phyloP scores from a whole-genome alignment of 1,140 invertebrate species.

The Ceratosolen solmsi region DNA sequence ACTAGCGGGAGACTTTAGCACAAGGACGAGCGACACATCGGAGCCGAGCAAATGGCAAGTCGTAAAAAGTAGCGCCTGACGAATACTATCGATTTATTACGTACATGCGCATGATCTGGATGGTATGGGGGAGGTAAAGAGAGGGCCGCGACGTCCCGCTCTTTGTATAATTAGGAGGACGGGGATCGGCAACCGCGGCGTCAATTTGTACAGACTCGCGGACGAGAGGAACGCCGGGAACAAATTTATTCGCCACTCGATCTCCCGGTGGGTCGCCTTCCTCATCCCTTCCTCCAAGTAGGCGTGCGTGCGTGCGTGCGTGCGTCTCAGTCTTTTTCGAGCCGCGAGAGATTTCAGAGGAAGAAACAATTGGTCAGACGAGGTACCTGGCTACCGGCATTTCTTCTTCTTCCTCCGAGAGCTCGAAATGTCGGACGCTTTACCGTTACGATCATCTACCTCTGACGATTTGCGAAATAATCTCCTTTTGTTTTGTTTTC shows the following conservation, averaged over 20 bases:
- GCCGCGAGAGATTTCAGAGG: neutral
- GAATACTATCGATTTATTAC: constrained; percentile 6
- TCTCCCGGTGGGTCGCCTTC: neutral
- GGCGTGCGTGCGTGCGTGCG: neutral
- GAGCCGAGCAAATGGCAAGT: too few species aligned
- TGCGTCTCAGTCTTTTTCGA: too few species aligned
- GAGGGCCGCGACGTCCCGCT: neutral
- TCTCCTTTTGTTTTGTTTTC: neutral
- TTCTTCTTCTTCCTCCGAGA: neutral
- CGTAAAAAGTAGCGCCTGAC: constrained; percentile 26
- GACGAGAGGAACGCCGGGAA: neutral
- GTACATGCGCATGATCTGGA: neutral
- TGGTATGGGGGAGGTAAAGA: neutral
- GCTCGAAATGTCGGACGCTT: neutral
- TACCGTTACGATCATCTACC: neutral
- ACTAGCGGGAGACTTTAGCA: too few species aligned
- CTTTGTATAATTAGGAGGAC: neutral
- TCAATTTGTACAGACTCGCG: neutral
- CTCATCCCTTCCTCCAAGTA: neutral
- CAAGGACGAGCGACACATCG: too few species aligned
- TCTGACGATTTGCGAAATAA: neutral
- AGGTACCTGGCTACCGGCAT: neutral
- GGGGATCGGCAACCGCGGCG: neutral
- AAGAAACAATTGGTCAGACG: neutral
- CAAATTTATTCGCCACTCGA: constrained; percentile 15